A percentile compares a stretch with the other conserved stretches of the same genome.
Conservation (phyloP, 2,113 vertebrate species). For the Mohoua ochrocephala region DNA sequence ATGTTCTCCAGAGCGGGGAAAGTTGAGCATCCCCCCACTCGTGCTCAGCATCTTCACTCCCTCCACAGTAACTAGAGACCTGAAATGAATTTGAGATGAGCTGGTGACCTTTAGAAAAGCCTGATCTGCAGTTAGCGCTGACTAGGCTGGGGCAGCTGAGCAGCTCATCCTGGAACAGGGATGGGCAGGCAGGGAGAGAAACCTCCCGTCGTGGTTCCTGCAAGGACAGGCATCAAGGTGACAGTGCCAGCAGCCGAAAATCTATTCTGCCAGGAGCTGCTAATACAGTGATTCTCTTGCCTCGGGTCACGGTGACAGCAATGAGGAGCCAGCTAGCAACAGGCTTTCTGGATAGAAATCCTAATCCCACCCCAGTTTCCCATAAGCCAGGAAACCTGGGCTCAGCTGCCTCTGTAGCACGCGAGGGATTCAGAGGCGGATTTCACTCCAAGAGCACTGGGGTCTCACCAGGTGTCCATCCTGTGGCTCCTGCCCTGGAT, state of each 20-base stretch:
- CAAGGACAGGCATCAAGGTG: not conserved
- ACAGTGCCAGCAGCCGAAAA: not conserved
- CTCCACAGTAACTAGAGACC: not conserved
- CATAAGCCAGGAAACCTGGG: not conserved
- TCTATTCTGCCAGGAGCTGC: not conserved
- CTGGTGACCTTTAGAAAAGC: not conserved
- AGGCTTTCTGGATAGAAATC: not conserved
- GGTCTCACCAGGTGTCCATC: accelerated
- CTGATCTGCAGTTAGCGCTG: not conserved
- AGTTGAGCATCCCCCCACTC: not conserved
- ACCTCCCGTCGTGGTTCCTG: not conserved
- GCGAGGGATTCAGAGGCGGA: accelerated
- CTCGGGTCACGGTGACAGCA: not conserved
- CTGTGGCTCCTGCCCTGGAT: not conserved
- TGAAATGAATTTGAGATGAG: not conserved
- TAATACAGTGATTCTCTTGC: not conserved
- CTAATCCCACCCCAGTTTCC: not conserved
- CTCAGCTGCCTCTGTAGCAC: not conserved
- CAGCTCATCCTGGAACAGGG: accelerated
- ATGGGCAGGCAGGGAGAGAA: not conserved
- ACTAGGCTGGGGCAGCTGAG: not conserved
- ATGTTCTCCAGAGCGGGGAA: not conserved
- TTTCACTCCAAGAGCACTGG: accelerated
- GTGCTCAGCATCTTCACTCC: not conserved
- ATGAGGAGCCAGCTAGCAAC: not conserved